phyloP scores from a whole-genome alignment of 2,113 vertebrate genomes.

The Dendrocopos noguchii region DNA sequence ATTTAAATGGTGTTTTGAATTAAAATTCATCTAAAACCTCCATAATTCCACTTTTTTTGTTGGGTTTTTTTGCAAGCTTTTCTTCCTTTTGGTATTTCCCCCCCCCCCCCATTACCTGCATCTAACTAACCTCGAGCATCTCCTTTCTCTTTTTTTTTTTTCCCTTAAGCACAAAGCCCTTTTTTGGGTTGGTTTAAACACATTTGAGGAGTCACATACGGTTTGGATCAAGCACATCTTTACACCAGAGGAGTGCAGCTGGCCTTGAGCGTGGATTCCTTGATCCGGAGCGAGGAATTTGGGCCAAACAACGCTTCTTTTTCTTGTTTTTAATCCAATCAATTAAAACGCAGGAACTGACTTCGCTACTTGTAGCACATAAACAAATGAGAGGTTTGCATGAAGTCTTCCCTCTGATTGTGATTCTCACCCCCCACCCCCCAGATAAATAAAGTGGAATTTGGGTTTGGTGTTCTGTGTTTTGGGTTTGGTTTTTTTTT shows the following conservation, averaged over 20 bases:
- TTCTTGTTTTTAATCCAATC: neutral
- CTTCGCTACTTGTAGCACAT: slow-evolving; percentile 29
- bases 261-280: neutral
- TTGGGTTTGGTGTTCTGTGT: no score
- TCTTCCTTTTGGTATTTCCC: rapidly evolving
- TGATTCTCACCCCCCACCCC: no score
- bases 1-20: no score
- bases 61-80: no score
- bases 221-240: slow-evolving; percentile 18
- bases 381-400: slow-evolving; percentile 34
- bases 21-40: no score
- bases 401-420: neutral
- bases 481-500: neutral
- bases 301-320: neutral
- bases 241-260: neutral
- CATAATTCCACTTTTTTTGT: neutral
- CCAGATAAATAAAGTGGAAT: no score
- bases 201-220: neutral
- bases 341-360: neutral
- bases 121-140: neutral
- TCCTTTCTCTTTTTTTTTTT: neutral
- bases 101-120: neutral
- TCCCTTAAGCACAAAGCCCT: neutral
- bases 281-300: neutral
- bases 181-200: neutral